phyloP scores from a whole-genome alignment of 2,888 invertebrate genomes.

The Philhelius pedissequus region DNA sequence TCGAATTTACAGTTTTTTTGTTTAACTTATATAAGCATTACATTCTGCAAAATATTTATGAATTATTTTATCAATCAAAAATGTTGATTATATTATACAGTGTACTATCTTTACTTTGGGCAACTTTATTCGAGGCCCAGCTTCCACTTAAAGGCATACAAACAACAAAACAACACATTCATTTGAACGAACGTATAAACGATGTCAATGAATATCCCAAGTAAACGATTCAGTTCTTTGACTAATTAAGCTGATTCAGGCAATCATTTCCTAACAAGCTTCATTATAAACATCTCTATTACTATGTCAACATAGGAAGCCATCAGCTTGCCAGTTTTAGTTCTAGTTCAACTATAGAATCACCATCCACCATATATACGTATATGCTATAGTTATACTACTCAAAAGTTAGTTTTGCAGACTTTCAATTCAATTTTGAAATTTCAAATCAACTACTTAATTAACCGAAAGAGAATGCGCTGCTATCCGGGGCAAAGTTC shows the following conservation, averaged over 20 bases:
- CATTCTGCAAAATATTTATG: background rate
- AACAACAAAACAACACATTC: background rate
- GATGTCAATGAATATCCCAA: constrained; percentile 49
- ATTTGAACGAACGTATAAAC: constrained; percentile 3
- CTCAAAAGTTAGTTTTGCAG: constrained; percentile 49
- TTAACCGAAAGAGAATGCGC: constrained; percentile 57
- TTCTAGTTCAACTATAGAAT: background rate
- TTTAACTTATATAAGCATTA: background rate
- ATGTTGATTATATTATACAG: background rate
- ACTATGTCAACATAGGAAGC: background rate
- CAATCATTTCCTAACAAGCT: constrained; percentile 43
- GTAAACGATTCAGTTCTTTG: constrained; percentile 57
- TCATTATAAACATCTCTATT: background rate
- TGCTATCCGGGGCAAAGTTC: constrained; percentile 35
- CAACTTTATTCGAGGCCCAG: background rate
- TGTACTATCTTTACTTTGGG: background rate
- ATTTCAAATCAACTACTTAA: constrained; percentile 66
- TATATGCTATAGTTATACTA: too few species aligned
- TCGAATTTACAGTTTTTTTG: background rate
- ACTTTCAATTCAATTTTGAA: constrained; percentile 64
- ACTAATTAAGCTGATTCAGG: constrained; percentile 56
- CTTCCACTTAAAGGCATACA: background rate
- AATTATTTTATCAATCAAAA: background rate
- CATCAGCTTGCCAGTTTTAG: background rate
- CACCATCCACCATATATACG: background rate